Conservation (phyloP, 2,888 invertebrate species). For the Dryadula phaetusa region DNA sequence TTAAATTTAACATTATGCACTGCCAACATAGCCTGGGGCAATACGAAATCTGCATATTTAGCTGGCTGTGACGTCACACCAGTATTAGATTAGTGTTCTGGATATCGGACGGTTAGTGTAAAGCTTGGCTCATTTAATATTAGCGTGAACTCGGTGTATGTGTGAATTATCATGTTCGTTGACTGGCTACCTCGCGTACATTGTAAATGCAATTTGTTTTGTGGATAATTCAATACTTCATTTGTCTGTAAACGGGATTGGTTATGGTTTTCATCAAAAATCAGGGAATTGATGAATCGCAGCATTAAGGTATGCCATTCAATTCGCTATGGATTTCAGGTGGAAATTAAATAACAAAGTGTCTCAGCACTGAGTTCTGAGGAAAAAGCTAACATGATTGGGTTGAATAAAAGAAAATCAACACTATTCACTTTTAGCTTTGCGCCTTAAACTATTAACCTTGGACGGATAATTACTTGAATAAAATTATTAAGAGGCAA, state of each 20-base stretch:
- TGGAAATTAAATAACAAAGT: background rate
- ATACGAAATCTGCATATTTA: slow-evolving; percentile 42
- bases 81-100: slow-evolving; percentile 39
- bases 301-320: no score
- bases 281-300: no score
- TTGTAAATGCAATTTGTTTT: background rate
- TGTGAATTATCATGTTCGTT: slow-evolving; percentile 24
- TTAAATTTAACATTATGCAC: slow-evolving; percentile 34
- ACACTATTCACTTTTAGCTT: no score
- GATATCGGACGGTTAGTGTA: slow-evolving; percentile 34
- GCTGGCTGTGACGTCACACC: slow-evolving; percentile 36
- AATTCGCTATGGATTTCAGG: background rate
- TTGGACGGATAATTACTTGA: no score
- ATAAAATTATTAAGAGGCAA: no score
- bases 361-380: background rate
- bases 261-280: no score
- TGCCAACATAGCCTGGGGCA: slow-evolving; percentile 33
- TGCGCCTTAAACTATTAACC: no score
- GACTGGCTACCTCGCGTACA: background rate
- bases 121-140: slow-evolving; percentile 35
- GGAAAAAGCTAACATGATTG: no score
- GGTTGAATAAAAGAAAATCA: no score
- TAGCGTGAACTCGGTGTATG: slow-evolving; percentile 24
- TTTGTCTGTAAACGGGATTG: no score
- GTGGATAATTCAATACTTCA: background rate